A percentile compares a stretch with the other conserved stretches of the same genome.
These are phyloP conservation scores for Drosophila greeni DNA, from an alignment of 2,888 invertebrate genomes.

Conservation along the genomic window DNA sequence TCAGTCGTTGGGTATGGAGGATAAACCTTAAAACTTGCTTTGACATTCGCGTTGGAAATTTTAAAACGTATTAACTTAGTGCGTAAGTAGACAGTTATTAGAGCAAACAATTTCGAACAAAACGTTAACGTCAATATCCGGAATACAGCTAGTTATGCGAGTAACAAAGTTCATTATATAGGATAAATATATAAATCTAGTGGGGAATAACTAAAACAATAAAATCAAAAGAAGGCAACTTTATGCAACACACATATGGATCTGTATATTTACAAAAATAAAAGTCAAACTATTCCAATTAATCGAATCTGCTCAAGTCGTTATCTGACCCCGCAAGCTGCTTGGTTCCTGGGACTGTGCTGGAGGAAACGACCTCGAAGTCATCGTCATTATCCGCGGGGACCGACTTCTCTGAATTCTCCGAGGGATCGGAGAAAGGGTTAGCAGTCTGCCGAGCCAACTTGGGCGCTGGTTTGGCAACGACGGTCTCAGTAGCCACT, in stretches of 20 bases:
- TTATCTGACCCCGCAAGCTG: slow-evolving; percentile 21
- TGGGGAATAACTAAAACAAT: slow-evolving; percentile 2
- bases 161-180: slow-evolving; percentile 19
- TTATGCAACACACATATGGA: slow-evolving; percentile 31
- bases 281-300: slow-evolving; percentile 35
- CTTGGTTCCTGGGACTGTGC: neutral
- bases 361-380: slow-evolving; percentile 56
- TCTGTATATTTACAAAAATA: slow-evolving; percentile 40
- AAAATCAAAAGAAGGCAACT: slow-evolving; percentile 27
- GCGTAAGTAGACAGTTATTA: slow-evolving; percentile 50
- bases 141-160: slow-evolving; percentile 37
- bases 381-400: slow-evolving; percentile 15
- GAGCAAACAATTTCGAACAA: slow-evolving; percentile 47
- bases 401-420: neutral
- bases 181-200: slow-evolving; percentile 10
- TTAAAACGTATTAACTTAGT: slow-evolving; percentile 39
- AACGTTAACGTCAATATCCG: slow-evolving; percentile 25
- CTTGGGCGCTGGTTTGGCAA: slow-evolving; percentile 2
- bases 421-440: slow-evolving; percentile 44
- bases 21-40: slow-evolving; percentile 26
- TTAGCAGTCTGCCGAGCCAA: slow-evolving; percentile 27
- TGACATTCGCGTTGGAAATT: slow-evolving; percentile 42
- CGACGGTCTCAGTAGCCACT: neutral
- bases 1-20: neutral
- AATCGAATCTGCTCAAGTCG: slow-evolving; percentile 69